A percentile compares a stretch with the other conserved stretches of the same genome.
Conservation (phyloP, 2,113 vertebrate genomes). For the Anser cygnoides region DNA sequence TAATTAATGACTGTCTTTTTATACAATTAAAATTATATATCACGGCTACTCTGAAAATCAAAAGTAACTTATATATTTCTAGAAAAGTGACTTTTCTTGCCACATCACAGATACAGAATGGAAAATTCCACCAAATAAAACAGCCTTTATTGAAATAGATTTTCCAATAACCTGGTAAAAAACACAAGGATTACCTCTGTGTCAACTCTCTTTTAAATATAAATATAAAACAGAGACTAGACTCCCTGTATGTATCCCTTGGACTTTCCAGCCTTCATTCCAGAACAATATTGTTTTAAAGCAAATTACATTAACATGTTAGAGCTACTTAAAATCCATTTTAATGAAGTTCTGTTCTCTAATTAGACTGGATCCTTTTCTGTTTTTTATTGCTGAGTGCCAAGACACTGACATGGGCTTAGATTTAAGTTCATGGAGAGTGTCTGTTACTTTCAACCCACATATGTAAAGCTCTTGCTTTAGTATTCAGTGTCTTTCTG, state of each 20-base stretch:
- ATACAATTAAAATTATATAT: neutral
- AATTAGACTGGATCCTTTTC: slow-evolving; percentile 17
- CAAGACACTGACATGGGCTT: neutral
- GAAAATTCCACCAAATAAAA: slow-evolving; percentile 6
- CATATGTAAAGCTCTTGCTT: neutral
- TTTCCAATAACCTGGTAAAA: slow-evolving; percentile 10
- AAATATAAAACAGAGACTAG: slow-evolving; percentile 6
- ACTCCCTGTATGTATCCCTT: neutral
- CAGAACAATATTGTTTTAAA: slow-evolving; percentile 22
- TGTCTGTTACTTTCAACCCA: slow-evolving; percentile 22
- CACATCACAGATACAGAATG: neutral
- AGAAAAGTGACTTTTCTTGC: neutral
- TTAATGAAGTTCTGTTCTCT: slow-evolving; percentile 14
- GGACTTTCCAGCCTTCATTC: slow-evolving; percentile 14
- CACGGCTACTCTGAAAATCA: neutral
- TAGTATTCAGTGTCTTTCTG: neutral
- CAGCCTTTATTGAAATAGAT: neutral
- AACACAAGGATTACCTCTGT: neutral
- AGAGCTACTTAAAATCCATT: slow-evolving; percentile 21
- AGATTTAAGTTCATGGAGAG: neutral
- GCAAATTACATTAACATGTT: neutral
- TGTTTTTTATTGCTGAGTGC: neutral
- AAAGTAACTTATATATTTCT: neutral
- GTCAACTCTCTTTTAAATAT: slow-evolving; percentile 11
- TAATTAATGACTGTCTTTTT: slow-evolving; percentile 17